phyloP scores from a whole-genome alignment of 2,888 invertebrate genomes.

The Spisula subtruncata region DNA sequence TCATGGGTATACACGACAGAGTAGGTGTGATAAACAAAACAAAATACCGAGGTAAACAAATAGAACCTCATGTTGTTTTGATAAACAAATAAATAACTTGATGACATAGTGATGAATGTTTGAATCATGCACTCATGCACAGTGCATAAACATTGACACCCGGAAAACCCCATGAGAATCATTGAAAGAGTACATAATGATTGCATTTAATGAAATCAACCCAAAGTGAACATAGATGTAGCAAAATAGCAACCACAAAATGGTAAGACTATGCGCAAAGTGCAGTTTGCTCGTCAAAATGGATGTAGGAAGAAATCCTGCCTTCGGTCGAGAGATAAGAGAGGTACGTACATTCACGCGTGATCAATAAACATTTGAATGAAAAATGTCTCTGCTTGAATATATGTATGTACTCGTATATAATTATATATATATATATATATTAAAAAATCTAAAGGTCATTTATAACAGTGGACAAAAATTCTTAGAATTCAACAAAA shows the following conservation, averaged over 20 bases:
- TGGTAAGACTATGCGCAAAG: slow-evolving; percentile 16
- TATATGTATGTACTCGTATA: neutral
- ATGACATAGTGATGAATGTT: neutral
- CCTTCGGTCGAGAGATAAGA: neutral
- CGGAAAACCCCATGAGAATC: too few relatives aligned
- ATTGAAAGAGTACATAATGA: neutral
- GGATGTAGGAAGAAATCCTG: slow-evolving; percentile 15
- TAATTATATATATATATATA: neutral
- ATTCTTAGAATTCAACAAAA: slow-evolving; percentile 32
- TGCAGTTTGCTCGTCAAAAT: neutral
- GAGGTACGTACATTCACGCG: neutral
- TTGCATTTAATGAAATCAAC: neutral
- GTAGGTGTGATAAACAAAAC: too few relatives aligned
- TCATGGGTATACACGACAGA: too few relatives aligned
- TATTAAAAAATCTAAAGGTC: slow-evolving; percentile 20
- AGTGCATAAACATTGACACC: neutral
- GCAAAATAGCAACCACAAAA: neutral
- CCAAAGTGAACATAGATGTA: neutral
- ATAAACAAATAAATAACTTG: too few relatives aligned
- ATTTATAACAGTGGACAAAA: slow-evolving; percentile 20
- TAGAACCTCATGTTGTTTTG: too few relatives aligned
- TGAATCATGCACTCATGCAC: neutral
- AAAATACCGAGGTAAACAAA: too few relatives aligned
- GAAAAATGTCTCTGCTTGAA: neutral
- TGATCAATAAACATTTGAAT: neutral